Base-by-base conservation (phyloP, 2,113 vertebrate genomes). In the Orthonyx spaldingii region DNA sequence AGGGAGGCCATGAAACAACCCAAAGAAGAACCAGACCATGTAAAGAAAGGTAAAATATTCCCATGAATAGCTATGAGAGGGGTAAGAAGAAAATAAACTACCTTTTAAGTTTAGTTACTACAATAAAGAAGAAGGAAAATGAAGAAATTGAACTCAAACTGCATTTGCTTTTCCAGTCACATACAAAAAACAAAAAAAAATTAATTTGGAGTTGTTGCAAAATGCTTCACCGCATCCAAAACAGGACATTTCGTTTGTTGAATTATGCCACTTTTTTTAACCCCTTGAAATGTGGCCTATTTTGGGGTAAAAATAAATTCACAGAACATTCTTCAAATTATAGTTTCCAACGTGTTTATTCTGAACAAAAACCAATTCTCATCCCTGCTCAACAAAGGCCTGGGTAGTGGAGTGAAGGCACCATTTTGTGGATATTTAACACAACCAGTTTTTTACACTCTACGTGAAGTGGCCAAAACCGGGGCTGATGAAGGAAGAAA, bases 221-320 rank as follows among this genome's bases (percentile, higher is more conserved):
- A 94, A 92, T n/a, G 11, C 60, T 93, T 84, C 55, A 32, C 55
- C 89, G 83, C 52, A 52, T 92, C 42, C 72, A 84, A 86, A 95
- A 66, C 9, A 77, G 27, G 39, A 47, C 30, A 55, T 74, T 90
- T 86, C 9, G 18, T 70, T 88, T 78, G 46, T 39, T 69, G 53
- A 83, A 50, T 83, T 41, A 94, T 72, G 59, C 84, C 70, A 90
- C 6, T 35, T 32, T 61, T 88, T 61, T 94, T 83, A 90, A 94
- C 63, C 7, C 37, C 39, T 85, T 53, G 24, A 76, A 80, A 76
- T 10, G 8, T 57, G 14, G 11, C 3, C 18, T 53, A 6, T 57
- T 76, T 72, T 37, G 32, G 10, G 35, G 26, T 19, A 85, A 46
- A 90, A 88, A 42, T 28, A 65, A 79, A 52, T 13, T 13, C 30